A percentile compares a stretch with the other conserved stretches of the same genome.
Evolutionary conservation across 2,888 invertebrate genomes (phyloP).

Genomic region (Plebejus anna): DNA sequence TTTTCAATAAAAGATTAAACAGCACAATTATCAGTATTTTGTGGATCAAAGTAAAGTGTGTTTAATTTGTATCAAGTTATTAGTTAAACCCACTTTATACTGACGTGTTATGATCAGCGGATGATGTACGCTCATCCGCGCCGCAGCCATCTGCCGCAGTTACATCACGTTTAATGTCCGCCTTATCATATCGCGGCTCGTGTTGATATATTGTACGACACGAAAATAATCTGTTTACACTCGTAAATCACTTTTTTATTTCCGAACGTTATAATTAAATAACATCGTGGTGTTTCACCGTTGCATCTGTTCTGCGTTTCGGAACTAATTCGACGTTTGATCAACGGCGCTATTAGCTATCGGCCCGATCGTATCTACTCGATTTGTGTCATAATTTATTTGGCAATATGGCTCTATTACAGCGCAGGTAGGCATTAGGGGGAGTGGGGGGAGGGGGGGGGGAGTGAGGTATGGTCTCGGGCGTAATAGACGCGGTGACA

Average conservation of each 20-base stretch:
- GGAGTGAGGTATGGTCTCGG: background rate
- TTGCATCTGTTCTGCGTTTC: background rate
- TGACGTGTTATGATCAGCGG: background rate
- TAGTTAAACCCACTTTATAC: background rate
- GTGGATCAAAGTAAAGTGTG: no score
- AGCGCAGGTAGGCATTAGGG: background rate
- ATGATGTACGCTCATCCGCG: background rate
- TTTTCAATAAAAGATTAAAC: no score
- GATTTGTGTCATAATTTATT: slow-evolving; percentile 3
- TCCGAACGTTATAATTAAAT: background rate
- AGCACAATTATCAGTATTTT: no score
- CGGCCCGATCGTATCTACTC: background rate
- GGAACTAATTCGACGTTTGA: background rate
- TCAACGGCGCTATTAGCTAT: background rate
- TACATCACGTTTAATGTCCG: background rate
- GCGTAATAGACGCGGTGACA: slow-evolving; percentile 14
- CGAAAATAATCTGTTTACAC: background rate
- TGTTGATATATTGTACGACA: background rate
- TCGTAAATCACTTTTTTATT: no score
- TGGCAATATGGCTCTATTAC: slow-evolving; percentile 10
- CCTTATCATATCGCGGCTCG: background rate
- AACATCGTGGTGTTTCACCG: background rate
- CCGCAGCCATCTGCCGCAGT: background rate
- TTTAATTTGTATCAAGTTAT: no score
- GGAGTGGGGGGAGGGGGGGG: background rate